Percentiles rank a stretch among this genome's conserved stretches.
phyloP scores from a whole-genome alignment of 2,113 vertebrate genomes.

The Limanda limanda region DNA sequence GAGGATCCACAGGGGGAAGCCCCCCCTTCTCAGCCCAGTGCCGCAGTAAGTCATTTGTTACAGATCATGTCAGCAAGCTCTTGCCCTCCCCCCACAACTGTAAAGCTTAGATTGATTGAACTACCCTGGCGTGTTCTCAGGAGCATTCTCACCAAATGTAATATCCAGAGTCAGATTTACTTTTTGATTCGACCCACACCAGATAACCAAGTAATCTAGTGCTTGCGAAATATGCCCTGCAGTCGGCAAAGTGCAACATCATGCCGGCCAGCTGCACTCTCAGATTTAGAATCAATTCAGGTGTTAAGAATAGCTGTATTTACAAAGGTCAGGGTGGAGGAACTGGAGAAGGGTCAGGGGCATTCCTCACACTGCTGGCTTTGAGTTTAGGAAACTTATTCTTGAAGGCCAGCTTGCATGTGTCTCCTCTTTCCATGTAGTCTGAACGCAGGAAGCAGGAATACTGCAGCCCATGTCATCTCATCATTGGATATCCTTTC shows the following conservation, averaged over 20 bases:
- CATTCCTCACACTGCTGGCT: conserved; percentile 43
- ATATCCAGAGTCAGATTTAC: conserved; percentile 1
- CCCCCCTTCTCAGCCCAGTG: background rate
- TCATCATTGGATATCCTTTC: background rate
- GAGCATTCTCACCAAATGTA: conserved; percentile 14
- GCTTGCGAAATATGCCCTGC: background rate
- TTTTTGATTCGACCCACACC: conserved; percentile 9
- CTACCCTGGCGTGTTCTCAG: background rate
- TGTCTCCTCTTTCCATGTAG: conserved; percentile 11
- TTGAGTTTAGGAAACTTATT: conserved; percentile 42
- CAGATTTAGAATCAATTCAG: conserved; percentile 54
- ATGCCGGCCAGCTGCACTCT: conserved; percentile 18
- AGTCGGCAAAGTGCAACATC: conserved; percentile 10
- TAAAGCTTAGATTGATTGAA: conserved; percentile 9
- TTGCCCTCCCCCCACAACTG: background rate
- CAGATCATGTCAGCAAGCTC: conserved; percentile 33
- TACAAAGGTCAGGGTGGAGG: conserved; percentile 54
- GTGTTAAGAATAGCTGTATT: conserved; percentile 58
- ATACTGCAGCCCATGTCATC: background rate
- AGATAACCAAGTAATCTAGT: conserved; percentile 1
- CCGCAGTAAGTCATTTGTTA: conserved; percentile 58
- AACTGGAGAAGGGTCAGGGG: conserved; percentile 42
- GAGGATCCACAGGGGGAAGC: conserved; percentile 19
- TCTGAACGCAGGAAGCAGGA: conserved; percentile 17
- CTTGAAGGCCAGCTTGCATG: conserved; percentile 1